A percentile compares a stretch with the other conserved stretches of the same genome.
Evolutionary conservation across 2,797 vertebrate species (phyloP).

Genomic region (Distichodus sexfasciatus): DNA sequence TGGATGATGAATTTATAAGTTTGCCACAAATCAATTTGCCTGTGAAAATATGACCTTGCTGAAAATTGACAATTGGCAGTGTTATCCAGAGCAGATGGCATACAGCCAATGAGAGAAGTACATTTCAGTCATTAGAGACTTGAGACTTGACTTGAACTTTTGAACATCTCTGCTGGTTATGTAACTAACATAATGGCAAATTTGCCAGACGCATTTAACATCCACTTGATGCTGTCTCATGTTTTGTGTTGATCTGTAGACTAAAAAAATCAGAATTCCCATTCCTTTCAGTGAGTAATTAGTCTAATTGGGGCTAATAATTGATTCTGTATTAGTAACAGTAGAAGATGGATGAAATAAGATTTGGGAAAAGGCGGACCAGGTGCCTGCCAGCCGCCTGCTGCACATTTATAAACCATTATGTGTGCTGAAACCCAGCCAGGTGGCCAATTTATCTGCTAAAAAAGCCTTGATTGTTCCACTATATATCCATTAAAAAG

Average conservation of each 20-base stretch:
- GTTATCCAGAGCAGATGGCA: too few species aligned
- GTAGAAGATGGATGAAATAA: slow-evolving; percentile 66
- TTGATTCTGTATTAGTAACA: slow-evolving; percentile 68
- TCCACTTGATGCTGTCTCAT: neutral
- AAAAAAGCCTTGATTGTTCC: slow-evolving; percentile 56
- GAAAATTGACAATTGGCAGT: too few species aligned
- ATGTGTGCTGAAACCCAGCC: slow-evolving; percentile 49
- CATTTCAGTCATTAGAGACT: too few species aligned
- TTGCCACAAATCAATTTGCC: too few species aligned
- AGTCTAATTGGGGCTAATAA: slow-evolving; percentile 66
- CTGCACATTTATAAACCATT: slow-evolving; percentile 57
- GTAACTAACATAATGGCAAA: neutral
- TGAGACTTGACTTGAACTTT: too few species aligned
- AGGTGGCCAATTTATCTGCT: slow-evolving; percentile 59
- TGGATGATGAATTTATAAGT: slow-evolving; percentile 7
- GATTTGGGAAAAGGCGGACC: slow-evolving; percentile 58
- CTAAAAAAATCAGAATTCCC: slow-evolving; percentile 43
- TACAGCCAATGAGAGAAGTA: too few species aligned
- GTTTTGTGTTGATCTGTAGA: slow-evolving; percentile 2
- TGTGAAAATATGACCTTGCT: too few species aligned
- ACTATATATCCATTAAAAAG: slow-evolving; percentile 58
- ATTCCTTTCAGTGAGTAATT: slow-evolving; percentile 59
- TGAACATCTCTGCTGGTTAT: too few species aligned
- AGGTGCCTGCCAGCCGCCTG: slow-evolving; percentile 48
- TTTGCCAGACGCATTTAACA: neutral